Base-by-base conservation (phyloP, 2,113 vertebrate species). In the Gopherus evgoodei region DNA sequence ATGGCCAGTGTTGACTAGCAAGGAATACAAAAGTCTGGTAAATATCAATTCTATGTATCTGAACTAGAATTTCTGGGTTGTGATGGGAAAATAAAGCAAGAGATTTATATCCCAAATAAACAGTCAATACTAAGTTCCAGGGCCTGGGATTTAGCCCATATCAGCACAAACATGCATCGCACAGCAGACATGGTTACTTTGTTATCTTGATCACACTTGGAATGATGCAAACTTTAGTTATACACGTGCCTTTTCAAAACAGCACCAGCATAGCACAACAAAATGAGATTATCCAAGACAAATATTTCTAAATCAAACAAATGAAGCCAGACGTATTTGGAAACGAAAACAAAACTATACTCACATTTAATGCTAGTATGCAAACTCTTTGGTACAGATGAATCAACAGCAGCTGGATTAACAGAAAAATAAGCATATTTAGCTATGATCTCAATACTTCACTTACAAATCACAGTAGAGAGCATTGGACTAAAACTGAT, bases 321-420 rank as follows among this genome's bases (percentile, higher is more conserved):
- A 95, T 90, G 57, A 86, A 94, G 54, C 42, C 52, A 50, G 72
- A 88, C 29, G 49, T 89, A 90, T 87, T 96, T 91, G 96, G 95
- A 97, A 94, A 96, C 94, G 90, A 97, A 94, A 95, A 56, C n/a
- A 50, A 95, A 96, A 88, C 57, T 83, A 80, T 93, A 94, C 96
- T 98, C 95, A 97, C 96, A 97, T 97, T 98, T 98, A 96, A 97
- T 85, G 90, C 87, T 95, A 53, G 90, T 93, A 86, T 93, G 97
- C 92, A 96, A 93, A 96, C 91, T 97, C 92, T 94, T 96, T 13
- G 93, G 96, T 90, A 92, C 94, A 89, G 96, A 98, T 93, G 97
- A 96, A 95, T 98, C 98, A 97, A 97, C 97, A 97, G 94, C 96
- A 88, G 92, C 97, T 97, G 97, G 92, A 93, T 97, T 96, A 96